These are phyloP conservation scores for Steinernema carpocapsae DNA, from an alignment of 2,888 invertebrate species.

Conservation along the genomic window DNA sequence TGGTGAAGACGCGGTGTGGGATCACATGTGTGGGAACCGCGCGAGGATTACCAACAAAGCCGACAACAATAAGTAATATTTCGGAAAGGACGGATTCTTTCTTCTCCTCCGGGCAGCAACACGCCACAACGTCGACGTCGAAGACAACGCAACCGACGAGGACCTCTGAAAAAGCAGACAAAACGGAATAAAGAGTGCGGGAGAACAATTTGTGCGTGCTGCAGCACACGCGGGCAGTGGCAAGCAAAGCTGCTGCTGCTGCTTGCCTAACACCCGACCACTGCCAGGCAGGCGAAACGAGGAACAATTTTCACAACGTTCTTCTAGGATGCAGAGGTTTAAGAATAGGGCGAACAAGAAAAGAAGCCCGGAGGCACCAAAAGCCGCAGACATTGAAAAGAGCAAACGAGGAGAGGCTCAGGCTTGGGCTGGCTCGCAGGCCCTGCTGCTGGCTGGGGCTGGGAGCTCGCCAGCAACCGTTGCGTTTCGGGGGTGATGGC, in stretches of 20 bases:
- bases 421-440: background rate
- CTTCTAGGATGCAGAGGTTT: slow-evolving; percentile 17
- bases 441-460: background rate
- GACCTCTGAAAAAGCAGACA: slow-evolving; percentile 18
- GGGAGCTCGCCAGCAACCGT: slow-evolving; percentile 29
- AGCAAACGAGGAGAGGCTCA: background rate
- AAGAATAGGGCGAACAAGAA: background rate
- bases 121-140: slow-evolving; percentile 7
- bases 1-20: background rate
- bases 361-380: background rate
- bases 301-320: background rate
- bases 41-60: background rate
- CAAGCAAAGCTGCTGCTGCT: background rate
- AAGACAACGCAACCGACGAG: background rate
- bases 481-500: slow-evolving; percentile 11
- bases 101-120: background rate
- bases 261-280: background rate
- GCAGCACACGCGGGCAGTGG: slow-evolving; percentile 1
- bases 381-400: slow-evolving; percentile 27
- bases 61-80: background rate
- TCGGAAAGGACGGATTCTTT: no score
- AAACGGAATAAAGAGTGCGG: slow-evolving; percentile 18
- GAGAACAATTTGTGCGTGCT: slow-evolving; percentile 20
- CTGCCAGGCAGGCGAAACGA: background rate
- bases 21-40: slow-evolving; percentile 28